Conservation (phyloP, 2,888 invertebrate species). For the Caenorhabditis parvicauda region DNA sequence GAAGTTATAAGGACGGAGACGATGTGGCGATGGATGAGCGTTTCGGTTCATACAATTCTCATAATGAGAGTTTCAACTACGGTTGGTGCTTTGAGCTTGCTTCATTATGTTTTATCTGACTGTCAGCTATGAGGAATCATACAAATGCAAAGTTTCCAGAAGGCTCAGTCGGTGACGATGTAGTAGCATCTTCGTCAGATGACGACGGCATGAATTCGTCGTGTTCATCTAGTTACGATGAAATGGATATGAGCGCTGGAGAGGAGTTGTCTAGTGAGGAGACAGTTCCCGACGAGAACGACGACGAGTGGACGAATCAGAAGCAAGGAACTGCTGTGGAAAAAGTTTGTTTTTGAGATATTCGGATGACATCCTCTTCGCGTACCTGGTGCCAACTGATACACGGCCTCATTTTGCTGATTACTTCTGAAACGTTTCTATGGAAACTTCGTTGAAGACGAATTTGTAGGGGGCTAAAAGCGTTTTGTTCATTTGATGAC, state of each 20-base stretch:
- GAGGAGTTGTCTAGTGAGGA: background rate
- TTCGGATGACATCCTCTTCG: too few relatives aligned
- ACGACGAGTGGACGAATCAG: slow-evolving; percentile 32
- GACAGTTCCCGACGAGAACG: slow-evolving; percentile 14
- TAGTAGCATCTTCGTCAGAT: slow-evolving; percentile 13
- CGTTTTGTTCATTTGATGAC: too few relatives aligned
- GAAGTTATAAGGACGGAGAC: slow-evolving; percentile 16
- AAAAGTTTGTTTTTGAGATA: too few relatives aligned
- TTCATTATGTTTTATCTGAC: background rate
- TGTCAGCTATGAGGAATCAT: too few relatives aligned
- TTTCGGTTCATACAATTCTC: slow-evolving; percentile 24
- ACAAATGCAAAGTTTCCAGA: slow-evolving; percentile 13
- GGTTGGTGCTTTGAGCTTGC: background rate
- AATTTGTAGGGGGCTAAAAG: too few relatives aligned
- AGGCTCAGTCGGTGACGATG: slow-evolving; percentile 27
- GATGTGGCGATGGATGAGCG: slow-evolving; percentile 20
- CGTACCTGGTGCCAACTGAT: background rate
- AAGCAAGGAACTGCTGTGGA: slow-evolving; percentile 15
- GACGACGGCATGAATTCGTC: background rate
- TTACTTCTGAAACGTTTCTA: too few relatives aligned
- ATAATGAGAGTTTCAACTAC: slow-evolving; percentile 14
- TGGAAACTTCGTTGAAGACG: too few relatives aligned
- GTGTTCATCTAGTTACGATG: too few relatives aligned
- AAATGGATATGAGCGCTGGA: too few relatives aligned
- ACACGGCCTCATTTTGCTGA: too few relatives aligned